These are phyloP conservation scores for Temnothorax ravouxi DNA, from an alignment of 2,888 invertebrate species.

Conservation along the genomic window DNA sequence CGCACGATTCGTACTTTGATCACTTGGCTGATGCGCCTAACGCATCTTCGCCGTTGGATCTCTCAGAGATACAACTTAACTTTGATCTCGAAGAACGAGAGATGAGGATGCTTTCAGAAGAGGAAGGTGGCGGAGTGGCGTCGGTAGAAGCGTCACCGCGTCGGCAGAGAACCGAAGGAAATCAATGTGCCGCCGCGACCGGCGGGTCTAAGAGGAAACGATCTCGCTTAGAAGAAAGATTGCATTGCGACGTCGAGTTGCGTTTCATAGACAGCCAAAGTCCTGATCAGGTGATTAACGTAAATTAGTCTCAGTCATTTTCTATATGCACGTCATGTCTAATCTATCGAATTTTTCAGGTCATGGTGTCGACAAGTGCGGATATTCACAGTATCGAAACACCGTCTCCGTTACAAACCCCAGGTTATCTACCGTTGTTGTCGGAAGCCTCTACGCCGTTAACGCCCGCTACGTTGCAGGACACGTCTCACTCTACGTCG, in stretches of 20 bases:
- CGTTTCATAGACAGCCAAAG: conserved; percentile 94
- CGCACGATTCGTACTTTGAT: conserved; percentile 98
- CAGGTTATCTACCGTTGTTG: conserved; percentile 83
- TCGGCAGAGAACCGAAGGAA: conserved; percentile 86
- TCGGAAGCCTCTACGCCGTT: conserved; percentile 85
- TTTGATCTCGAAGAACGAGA: conserved; percentile 95
- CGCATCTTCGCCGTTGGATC: conserved; percentile 88
- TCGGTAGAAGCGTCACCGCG: conserved; percentile 85
- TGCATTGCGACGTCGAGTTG: conserved; percentile 89
- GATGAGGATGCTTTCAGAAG: conserved; percentile 96
- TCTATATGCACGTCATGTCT: conserved; percentile 14
- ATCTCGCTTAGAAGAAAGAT: conserved; percentile 92
- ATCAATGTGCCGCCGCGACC: conserved; percentile 84
- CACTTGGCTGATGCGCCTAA: conserved; percentile 89
- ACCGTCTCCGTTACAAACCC: conserved; percentile 84
- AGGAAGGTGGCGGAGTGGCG: conserved; percentile 90
- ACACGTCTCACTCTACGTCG: conserved; percentile 80
- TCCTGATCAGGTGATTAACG: conserved; percentile 88
- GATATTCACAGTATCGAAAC: conserved; percentile 86
- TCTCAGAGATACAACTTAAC: conserved; percentile 94
- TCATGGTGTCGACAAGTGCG: conserved; percentile 84
- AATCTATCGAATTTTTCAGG: conserved; percentile 73
- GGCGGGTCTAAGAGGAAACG: conserved; percentile 88
- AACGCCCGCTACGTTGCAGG: conserved; percentile 82
- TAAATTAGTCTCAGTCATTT: background rate